Evolutionary conservation across 2,797 vertebrate genomes (phyloP), one percentile per base, ranked within the genome.

Genomic region (Liparis tanakae): DNA sequence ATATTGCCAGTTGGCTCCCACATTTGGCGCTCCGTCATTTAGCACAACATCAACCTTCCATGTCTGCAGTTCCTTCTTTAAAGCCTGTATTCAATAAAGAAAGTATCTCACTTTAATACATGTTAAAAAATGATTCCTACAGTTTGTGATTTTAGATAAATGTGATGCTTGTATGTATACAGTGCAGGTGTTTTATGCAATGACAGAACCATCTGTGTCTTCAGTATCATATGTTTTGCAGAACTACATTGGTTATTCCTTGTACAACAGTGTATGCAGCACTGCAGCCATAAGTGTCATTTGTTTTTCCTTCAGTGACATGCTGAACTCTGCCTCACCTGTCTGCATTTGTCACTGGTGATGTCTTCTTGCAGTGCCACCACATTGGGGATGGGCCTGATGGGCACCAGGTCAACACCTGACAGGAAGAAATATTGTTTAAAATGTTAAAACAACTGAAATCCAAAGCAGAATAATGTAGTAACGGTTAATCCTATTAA

Each of bases 41-140:
- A 99, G 92, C 61, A 99, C 97, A 44, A 98, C 97, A 0, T 99
- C 98, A 53, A 97, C 97, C 81, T 99, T 99, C 98, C 98, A 99
- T 0, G 96, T 99, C 91, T 99, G 96, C 72, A 99, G 94, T 83
- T 99, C 97, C 82, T 98, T 99, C 71, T 88, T 93, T 59, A 99
- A 77, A 33, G 95, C 94, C 98, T 99, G 78, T 0, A 7, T 0
- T 50, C 2, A 9, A 2, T 17, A 70, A 0, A 77, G 4, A 63
- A 2, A 25, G 7, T 2, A 44, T 25, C 2, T 65, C 39, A 63
- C 10, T 56, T 48, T 44, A 36, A 69, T 10, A 9, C 8, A 60
- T 33, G 6, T 46, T 4, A 14, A 41, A 8, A 57, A 22, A 30
- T n/a, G 2, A 2, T 5, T 4, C 20, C 3, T 36, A 10, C 1